Percentiles rank a stretch among this genome's conserved stretches.
These are phyloP conservation scores for Lepisosteus oculatus DNA, from an alignment of 2,113 vertebrate genomes.

Conservation along the genomic window DNA sequence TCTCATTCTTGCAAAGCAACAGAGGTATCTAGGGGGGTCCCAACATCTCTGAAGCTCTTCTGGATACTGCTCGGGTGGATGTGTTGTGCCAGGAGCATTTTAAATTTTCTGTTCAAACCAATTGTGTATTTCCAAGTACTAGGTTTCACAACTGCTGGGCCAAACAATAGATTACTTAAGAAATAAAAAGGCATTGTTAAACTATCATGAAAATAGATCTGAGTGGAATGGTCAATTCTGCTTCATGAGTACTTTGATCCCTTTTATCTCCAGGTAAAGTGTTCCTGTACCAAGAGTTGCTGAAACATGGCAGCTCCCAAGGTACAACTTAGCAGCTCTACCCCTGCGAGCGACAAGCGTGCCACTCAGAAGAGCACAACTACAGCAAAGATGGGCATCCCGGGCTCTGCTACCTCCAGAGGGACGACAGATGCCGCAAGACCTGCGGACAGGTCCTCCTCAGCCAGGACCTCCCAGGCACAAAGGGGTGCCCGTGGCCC, in stretches of 20 bases:
- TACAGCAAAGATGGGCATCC: not conserved
- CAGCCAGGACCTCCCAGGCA: not conserved
- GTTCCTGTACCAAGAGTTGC: not conserved
- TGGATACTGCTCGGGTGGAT: no score
- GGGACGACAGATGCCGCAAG: not conserved
- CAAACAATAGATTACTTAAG: not conserved
- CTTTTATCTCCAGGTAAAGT: no score
- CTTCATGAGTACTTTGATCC: not conserved
- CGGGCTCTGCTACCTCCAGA: not conserved
- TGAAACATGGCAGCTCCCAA: constrained; percentile 10
- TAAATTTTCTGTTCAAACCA: no score
- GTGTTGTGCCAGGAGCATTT: no score
- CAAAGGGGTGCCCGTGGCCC: not conserved
- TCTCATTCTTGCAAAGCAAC: no score
- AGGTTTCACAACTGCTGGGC: not conserved
- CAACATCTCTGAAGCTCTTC: no score
- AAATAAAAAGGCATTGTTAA: not conserved
- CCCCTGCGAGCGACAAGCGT: not conserved
- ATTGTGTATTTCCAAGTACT: not conserved
- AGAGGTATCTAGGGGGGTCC: no score
- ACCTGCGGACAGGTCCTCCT: not conserved
- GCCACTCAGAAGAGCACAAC: not conserved
- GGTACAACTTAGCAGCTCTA: not conserved
- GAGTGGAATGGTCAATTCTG: not conserved
- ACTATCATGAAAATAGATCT: not conserved